Base-by-base conservation (phyloP, 92 coral and sea anemone species). In the Chrysogorgia sp. region DNA sequence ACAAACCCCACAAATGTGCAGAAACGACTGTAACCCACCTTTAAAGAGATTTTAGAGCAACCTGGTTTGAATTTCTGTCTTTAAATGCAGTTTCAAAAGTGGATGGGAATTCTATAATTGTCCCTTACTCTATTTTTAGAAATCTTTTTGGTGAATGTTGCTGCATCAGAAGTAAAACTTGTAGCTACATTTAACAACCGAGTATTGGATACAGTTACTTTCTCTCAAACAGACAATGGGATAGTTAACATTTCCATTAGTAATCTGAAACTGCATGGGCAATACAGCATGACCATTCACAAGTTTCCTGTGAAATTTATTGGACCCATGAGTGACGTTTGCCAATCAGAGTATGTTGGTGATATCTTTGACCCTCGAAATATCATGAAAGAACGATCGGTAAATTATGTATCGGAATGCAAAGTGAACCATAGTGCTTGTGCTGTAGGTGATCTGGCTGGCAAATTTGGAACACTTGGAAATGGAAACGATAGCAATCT, bases 371-470 rank as follows among this genome's bases (percentile, higher is more conserved):
- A 21, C n/a, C 63, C 63, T 1, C 30, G 23, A 57, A 57, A 57
- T 57, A 12, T 37, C 6, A 37, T 37, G 43, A 37, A 37, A 37
- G 43, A 37, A 12, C 43, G n/a, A n/a, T n/a, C n/a, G n/a, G n/a
- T 12, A 37, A 37, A 37, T 37, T 37, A 37, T 37, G 43, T 4
- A 4, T 37, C 43, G 6, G 12, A 37, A 5, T 37, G 43, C 12
- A 37, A 37, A 12, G 12, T 4, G 43, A 15, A 47, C n/a, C 14
- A 2, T n/a, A 47, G 53, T 47, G 53, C 2, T 15, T 92, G 97
- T 82, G 94, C 97, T n/a, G 47, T 85, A 49, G 97, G 97, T 25
- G 92, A 94, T 70, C 57, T 91, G 34, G 25, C 84, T 12, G 87
- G 88, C 14, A 88, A 79, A 77, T 83, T 91, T 58, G 90, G 87